Evolutionary conservation across 53 echinoderm and acorn worm genomes (phyloP), one percentile per base, ranked within the genome.

Genomic region (Arbacia lixula): DNA sequence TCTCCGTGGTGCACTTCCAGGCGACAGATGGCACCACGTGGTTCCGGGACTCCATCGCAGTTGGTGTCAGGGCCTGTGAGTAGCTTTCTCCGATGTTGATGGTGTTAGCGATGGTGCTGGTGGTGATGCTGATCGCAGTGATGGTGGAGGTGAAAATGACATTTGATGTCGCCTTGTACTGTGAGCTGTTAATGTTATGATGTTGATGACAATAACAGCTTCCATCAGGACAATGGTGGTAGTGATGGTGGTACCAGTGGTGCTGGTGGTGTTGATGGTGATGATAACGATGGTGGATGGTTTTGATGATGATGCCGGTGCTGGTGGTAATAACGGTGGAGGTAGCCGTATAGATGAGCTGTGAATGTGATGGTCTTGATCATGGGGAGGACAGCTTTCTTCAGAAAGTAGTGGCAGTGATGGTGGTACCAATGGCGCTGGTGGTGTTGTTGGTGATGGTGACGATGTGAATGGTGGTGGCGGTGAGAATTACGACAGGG

Each of bases 61-160:
- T 89, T 27, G 86, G 83, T 17, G 31, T 92, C 6, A 58, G 77
- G 37, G 76, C 86, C 31, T 73, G 92, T 92, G 84, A 68, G 86
- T 41, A 3, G 25, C 69, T n/a, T 66, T 19, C 19, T 36, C 6
- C 3, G 41, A 50, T 0, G 19, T 50, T 50, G 50, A 50, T 0
- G 50, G 1, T 1, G 50, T 17, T 50, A 17, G 1, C 19, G 50
- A 17, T 50, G 50, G 19, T 17, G 50, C 12, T 50, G 50, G 50
- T 50, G 50, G 50, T 50, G 19, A 17, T 50, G 50, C 12, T 12
- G 50, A 17, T 50, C 12, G 19, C 50, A 17, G 19, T 50, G 0
- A 17, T 50, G 50, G 1, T 50, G 19, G 50, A 14, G 50, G 50
- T 0, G 1, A 17, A 14, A 17, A 50, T 17, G 19, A 50, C 12